Base-by-base conservation (phyloP, 2,113 vertebrate species). In the Planiliza haematocheilus region DNA sequence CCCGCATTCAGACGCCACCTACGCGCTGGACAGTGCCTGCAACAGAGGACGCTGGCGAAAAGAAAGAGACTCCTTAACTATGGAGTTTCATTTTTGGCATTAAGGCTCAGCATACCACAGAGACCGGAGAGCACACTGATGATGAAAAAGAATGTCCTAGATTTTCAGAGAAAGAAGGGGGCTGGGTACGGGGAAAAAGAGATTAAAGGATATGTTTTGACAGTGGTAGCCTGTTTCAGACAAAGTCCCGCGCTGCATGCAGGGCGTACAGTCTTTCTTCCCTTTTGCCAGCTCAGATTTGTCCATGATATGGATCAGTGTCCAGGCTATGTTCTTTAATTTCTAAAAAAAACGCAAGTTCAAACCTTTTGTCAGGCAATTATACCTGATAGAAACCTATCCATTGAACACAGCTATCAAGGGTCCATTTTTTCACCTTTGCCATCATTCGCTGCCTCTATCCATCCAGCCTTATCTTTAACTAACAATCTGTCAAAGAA, bases 91-190 rank as follows among this genome's bases (percentile, higher is more conserved):
- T 83, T 86, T 30, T 87, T 82, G 80, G 81, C 79, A 53, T 76
- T 41, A 74, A 79, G 62, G 17, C 82, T 79, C 72, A 68, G 83
- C 45, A 13, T 74, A 85, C 86, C 79, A 59, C 81, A 69, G 91
- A 84, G 85, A 89, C 77, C 38, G n/a, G 68, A 70, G 70, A 81
- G 83, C 75, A 73, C 64, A 79, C 34, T 77, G 69, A 83, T 87
- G 84, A 88, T 88, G 83, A 92, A 92, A 88, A 87, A 87, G 74
- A 86, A 79, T 87, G 91, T 81, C 88, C 91, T 81, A 89, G 91
- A 92, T 92, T 89, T 88, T 72, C 62, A 88, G 70, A 81, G 83
- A 79, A 73, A 81, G 82, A 81, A 72, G 66, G 67, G 78, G 86
- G 77, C 52, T 74, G 84, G 65, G 70, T 37, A 55, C 10, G 7